Base-by-base conservation (phyloP, 2,888 invertebrate species). In the Augiades crinisus region DNA sequence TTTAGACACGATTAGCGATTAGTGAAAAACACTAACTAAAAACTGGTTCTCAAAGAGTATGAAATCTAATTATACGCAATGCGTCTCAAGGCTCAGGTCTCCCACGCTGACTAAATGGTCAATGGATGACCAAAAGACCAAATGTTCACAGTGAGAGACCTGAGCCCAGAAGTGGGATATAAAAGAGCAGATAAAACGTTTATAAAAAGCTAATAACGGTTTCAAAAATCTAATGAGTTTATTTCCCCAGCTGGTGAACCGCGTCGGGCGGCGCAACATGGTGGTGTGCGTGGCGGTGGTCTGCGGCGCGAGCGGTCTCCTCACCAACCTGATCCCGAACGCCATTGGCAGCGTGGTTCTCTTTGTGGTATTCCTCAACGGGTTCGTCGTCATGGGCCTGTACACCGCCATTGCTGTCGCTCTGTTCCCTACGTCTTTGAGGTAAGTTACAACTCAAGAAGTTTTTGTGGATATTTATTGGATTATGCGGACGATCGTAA, bases 281-380 rank as follows among this genome's bases (percentile, higher is more conserved):
- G 72, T 84, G 30, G 72, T 91, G 69, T 63, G 70, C 58, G 63
- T 73, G 61, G 75, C 89, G 12, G 34, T 87, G 0, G 12, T 91
- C 0, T 91, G 92, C 6, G 92, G 92, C 0, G 19, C 83, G 0
- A 84, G 91, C 36, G 91, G 92, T 0, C 79, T 91, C 4, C 66
- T 88, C 1, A 86, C 93, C 21, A 93, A 94, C 69, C 91, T 92
- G 75, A 76, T 92, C 1, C 85, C 83, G n/a, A 89, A 91, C 21
- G 91, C 93, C 5, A 68, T 86, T 19, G 86, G 91, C 60, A 91
- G 92, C 57, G 82, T 92, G 0, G 69, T 92, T 0, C 78, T 93
- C 0, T 75, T 91, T 57, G 75, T 76, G 0, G 10, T 90, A 1
- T 78, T 81, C 38, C 68, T 88, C 53, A 63, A 78, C 50, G 81